Percentiles rank a stretch among this genome's conserved stretches.
phyloP scores from a whole-genome alignment of 2,888 invertebrate species.

The Mimachlamys varia region DNA sequence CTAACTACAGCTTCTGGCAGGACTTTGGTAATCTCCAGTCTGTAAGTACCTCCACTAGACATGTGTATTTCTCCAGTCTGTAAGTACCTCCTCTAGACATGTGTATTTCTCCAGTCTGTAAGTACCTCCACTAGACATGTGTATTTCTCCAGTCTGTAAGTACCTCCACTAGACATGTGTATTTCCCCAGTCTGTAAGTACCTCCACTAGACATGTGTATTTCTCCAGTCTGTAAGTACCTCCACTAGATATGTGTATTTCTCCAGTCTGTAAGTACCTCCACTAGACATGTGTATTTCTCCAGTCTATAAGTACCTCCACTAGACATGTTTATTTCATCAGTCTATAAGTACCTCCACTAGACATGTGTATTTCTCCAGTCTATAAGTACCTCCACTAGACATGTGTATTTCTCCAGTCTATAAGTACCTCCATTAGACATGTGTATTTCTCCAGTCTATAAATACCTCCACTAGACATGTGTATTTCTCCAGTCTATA shows the following conservation, averaged over 20 bases:
- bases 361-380: constrained; percentile 71
- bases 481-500: constrained; percentile 80
- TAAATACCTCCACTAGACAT: constrained; percentile 65
- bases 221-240: constrained; percentile 79
- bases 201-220: too few species aligned
- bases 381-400: constrained; percentile 74
- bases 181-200: constrained; percentile 80
- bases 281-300: constrained; percentile 60
- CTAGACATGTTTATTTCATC: too few species aligned
- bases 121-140: constrained; percentile 58
- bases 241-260: not conserved
- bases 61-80: constrained; percentile 73
- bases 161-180: constrained; percentile 44
- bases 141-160: constrained; percentile 80
- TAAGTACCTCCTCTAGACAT: constrained; percentile 65
- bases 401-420: constrained; percentile 78
- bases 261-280: constrained; percentile 78
- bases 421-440: constrained; percentile 68
- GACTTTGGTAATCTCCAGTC: constrained; percentile 81
- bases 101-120: constrained; percentile 80
- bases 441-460: constrained; percentile 80
- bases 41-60: constrained; percentile 68
- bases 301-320: constrained; percentile 77
- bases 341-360: constrained; percentile 76
- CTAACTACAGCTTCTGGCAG: constrained; percentile 81